These are phyloP conservation scores for Octopus bimaculoides DNA, from an alignment of 1,140 invertebrate species.

Conservation along the genomic window DNA sequence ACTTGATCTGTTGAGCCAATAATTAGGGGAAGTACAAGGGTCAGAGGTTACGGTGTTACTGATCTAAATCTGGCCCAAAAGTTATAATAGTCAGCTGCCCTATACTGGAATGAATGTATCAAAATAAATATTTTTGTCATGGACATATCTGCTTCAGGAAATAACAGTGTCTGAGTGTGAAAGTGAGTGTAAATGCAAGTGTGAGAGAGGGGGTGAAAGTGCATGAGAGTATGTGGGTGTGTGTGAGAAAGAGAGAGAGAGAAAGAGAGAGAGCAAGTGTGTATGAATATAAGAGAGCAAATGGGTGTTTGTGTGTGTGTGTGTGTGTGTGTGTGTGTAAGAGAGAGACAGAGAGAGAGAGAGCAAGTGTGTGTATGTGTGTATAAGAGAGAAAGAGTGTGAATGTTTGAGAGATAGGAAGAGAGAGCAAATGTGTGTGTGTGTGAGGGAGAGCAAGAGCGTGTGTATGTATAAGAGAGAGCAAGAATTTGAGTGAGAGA, in stretches of 20 bases:
- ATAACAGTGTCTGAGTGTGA: background rate
- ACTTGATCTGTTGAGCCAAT: no score
- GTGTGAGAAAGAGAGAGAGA: no score
- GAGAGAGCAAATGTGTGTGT: background rate
- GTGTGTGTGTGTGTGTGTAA: background rate
- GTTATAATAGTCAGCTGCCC: no score
- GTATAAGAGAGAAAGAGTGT: background rate
- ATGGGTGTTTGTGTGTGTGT: background rate
- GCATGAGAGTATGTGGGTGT: background rate
- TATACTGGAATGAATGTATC: no score
- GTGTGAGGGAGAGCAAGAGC: background rate
- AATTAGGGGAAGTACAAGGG: no score
- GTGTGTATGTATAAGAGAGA: background rate
- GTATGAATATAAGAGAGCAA: no score
- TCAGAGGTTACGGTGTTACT: no score
- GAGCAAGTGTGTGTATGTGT: background rate
- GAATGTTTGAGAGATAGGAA: background rate
- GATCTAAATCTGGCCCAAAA: no score
- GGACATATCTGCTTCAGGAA: no score
- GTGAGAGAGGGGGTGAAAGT: conserved; percentile 4
- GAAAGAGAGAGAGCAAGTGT: no score
- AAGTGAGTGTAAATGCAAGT: background rate
- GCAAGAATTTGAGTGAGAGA: conserved; percentile 4
- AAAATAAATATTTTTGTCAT: no score
- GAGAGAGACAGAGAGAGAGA: background rate